Conservation (phyloP, 1,140 invertebrate genomes). For the Drosophila subobscura region DNA sequence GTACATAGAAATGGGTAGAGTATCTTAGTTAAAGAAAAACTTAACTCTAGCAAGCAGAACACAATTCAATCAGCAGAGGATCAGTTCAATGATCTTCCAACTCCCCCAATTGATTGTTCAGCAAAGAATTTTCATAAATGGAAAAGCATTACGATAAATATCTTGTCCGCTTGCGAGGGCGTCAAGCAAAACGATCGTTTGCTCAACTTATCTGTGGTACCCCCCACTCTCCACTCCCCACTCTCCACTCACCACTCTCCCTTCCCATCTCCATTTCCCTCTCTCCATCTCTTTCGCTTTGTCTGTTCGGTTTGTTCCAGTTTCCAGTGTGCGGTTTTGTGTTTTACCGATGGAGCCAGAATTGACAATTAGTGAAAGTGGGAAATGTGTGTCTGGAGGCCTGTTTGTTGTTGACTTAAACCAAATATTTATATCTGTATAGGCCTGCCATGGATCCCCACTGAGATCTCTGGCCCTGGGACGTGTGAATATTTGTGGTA, state of each 20-base stretch:
- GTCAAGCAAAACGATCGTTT: constrained; percentile 36
- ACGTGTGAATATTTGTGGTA: constrained; percentile 66
- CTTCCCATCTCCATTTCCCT: too few species aligned
- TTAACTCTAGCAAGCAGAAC: too few species aligned
- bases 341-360: constrained; percentile 60
- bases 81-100: too few species aligned
- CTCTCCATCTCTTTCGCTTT: too few species aligned
- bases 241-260: neutral
- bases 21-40: too few species aligned
- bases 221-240: constrained; percentile 2
- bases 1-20: too few species aligned
- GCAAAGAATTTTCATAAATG: neutral
- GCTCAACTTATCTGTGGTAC: constrained; percentile 27
- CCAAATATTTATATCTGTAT: constrained; percentile 47
- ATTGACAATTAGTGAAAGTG: constrained; percentile 78
- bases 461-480: constrained; percentile 23
- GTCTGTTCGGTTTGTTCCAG: constrained; percentile 32
- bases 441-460: constrained; percentile 50
- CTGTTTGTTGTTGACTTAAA: constrained; percentile 53
- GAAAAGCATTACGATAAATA: constrained; percentile 31
- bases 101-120: too few species aligned
- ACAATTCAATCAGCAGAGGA: too few species aligned
- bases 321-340: constrained; percentile 65
- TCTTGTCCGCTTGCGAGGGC: constrained; percentile 17
- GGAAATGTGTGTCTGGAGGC: constrained; percentile 60